Conservation (phyloP, 1,140 invertebrate species). For the Penaeus chinensis region DNA sequence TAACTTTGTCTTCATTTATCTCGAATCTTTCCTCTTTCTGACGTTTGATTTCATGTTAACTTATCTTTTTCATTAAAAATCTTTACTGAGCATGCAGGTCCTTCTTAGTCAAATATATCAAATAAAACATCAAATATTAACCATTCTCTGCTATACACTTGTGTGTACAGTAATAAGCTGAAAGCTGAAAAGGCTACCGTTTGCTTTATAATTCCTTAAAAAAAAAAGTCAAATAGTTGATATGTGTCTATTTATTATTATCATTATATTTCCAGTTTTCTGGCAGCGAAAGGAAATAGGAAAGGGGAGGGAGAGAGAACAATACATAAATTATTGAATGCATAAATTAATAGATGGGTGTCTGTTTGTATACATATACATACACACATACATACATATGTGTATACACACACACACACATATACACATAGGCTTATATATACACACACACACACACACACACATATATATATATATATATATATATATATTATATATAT, state of each 20-base stretch:
- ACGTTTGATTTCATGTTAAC: not conserved
- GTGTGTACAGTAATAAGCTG: too few relatives aligned
- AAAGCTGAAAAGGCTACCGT: too few relatives aligned
- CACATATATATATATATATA: too few relatives aligned
- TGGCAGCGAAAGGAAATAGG: constrained; percentile 4
- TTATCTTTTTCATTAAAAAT: not conserved
- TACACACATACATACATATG: constrained; percentile 8
- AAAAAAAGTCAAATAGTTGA: too few relatives aligned
- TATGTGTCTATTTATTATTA: not conserved
- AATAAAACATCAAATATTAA: too few relatives aligned
- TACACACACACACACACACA: too few relatives aligned
- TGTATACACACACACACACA: not conserved
- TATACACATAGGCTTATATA: too few relatives aligned
- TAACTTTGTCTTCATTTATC: not conserved
- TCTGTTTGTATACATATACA: not conserved
- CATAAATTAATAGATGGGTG: not conserved
- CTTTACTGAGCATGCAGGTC: too few relatives aligned
- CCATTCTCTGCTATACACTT: too few relatives aligned
- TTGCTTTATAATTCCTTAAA: too few relatives aligned
- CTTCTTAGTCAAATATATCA: too few relatives aligned
- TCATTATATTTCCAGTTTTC: not conserved
- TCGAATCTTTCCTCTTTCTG: not conserved
- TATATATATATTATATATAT: too few relatives aligned
- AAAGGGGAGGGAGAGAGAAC: not conserved
- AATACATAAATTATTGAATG: not conserved